Evolutionary conservation across 2,888 invertebrate genomes (phyloP).

Genomic region (Gymnocheta viridis): DNA sequence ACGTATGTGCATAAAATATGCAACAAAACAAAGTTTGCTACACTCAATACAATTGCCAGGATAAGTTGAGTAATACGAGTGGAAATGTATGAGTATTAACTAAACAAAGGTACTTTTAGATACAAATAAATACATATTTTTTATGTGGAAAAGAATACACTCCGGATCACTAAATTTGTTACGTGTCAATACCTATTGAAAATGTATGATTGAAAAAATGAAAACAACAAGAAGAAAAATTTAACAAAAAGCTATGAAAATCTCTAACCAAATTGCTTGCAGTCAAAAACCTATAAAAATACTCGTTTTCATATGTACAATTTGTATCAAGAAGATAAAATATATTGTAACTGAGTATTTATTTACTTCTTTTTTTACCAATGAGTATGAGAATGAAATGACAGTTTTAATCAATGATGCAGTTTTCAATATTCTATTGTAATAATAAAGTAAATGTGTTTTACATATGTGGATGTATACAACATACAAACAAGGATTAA

Average conservation of each 20-base stretch:
- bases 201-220: slow-evolving; percentile 61
- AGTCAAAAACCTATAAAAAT: slow-evolving; percentile 55
- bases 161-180: slow-evolving; percentile 68
- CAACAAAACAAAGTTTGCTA: slow-evolving; percentile 34
- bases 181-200: slow-evolving; percentile 70
- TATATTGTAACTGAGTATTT: slow-evolving; percentile 23
- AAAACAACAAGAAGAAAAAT: slow-evolving; percentile 15
- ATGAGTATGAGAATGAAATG: slow-evolving; percentile 36
- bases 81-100: slow-evolving; percentile 52
- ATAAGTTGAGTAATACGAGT: slow-evolving; percentile 30
- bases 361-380: neutral
- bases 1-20: slow-evolving; percentile 58
- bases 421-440: slow-evolving; percentile 61
- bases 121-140: slow-evolving; percentile 35
- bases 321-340: neutral
- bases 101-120: slow-evolving; percentile 61
- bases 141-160: slow-evolving; percentile 56
- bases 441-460: slow-evolving; percentile 51
- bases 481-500: neutral
- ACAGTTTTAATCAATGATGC: slow-evolving; percentile 63
- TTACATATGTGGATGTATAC: neutral
- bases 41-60: slow-evolving; percentile 27
- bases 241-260: slow-evolving; percentile 26
- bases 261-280: slow-evolving; percentile 52
- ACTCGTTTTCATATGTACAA: slow-evolving; percentile 5